Evolutionary conservation across 2,113 vertebrate species (phyloP), one percentile per base, ranked within the genome.

Genomic region (Cyprinus carpio): DNA sequence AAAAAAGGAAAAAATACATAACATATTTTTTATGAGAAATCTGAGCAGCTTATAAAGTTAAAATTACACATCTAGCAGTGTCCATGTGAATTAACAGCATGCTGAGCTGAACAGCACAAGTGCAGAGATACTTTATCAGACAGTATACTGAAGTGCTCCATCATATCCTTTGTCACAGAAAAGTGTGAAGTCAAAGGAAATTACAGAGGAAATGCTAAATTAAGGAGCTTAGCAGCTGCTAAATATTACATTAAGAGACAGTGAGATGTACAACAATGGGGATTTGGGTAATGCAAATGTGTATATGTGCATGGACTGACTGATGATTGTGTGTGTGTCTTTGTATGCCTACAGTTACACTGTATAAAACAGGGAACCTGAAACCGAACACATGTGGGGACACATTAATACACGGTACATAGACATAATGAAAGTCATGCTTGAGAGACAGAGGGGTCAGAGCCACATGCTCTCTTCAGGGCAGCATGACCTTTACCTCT

Each of bases 11-110:
- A 13, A 49, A 49, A 75, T 23, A 10, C 20, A 58, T 23, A 15
- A 27, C 40, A 12, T 2, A 12, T 20, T 6, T 40, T 23, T 46
- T 43, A 43, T 43, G 37, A 43, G 23, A 40, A 7, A 25, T 74
- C 40, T 15, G 10, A 46, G 37, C 1, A 43, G 71, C 12, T 46
- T 74, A 43, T 25, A 25, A 74, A 74, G 12, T 37, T 37, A 23
- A 11, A 29, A 81, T 31, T 29, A 54, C 49, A 20, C 15, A 76
- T 76, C 49, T 40, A 69, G 58, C 80, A 67, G 93, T 91, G 94
- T 95, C 96, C 96, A 98, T 97, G 98, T 98, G 97, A 97, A 98
- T 96, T 96, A 96, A 98, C 96, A 96, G 96, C 95, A 89, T 85
- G 90, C 92, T 96, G 88, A 91, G 91, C 85, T 94, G 91, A 92